Percentiles rank a stretch among this genome's conserved stretches.
Evolutionary conservation across 2,797 vertebrate genomes (phyloP).

Genomic region (Tarsius wallacei): DNA sequence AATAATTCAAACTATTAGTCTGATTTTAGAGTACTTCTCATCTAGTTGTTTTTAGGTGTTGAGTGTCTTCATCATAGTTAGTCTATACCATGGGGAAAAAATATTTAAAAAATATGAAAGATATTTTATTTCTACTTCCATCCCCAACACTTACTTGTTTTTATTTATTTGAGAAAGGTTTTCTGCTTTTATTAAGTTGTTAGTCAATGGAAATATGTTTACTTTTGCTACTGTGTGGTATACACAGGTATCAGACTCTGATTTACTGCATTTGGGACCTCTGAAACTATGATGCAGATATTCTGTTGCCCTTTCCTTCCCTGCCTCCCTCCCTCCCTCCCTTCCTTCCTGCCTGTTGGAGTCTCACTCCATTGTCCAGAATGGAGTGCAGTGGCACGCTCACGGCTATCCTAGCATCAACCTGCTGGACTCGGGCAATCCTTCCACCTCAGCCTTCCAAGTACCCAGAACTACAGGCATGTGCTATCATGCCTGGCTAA

Average conservation of each 20-base stretch:
- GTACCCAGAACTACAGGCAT: no score
- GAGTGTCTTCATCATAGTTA: not conserved
- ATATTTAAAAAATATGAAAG: slow-evolving; percentile 49
- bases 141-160: not conserved
- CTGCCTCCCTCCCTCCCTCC: no score
- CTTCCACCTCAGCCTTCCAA: no score
- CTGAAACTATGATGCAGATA: not conserved
- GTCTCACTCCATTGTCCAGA: no score
- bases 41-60: slow-evolving; percentile 57
- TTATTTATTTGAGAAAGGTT: slow-evolving; percentile 9
- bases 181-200: slow-evolving; percentile 31
- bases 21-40: slow-evolving; percentile 33
- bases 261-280: not conserved
- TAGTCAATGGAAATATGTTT: slow-evolving; percentile 10
- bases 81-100: slow-evolving; percentile 12
- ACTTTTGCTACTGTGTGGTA: not conserved
- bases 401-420: no score
- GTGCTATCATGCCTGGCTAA: no score
- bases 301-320: not conserved
- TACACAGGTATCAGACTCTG: not conserved
- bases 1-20: not conserved
- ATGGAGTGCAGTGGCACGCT: no score
- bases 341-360: no score
- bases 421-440: no score
- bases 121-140: slow-evolving; percentile 29